Evolutionary conservation across 2,888 invertebrate genomes (phyloP).

Genomic region (Troilus luridus): DNA sequence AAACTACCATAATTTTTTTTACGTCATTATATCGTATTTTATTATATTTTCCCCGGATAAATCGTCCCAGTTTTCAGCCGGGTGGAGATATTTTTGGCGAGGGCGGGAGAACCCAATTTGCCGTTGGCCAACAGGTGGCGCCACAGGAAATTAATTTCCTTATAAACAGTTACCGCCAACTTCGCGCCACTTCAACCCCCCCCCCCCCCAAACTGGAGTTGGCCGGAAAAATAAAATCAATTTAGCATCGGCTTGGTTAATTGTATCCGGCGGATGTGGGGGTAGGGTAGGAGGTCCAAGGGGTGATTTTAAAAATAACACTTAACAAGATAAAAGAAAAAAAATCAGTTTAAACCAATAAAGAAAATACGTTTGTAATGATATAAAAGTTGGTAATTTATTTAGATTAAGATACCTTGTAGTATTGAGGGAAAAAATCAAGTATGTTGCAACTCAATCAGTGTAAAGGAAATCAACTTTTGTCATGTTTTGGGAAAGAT

Average conservation of each 20-base stretch:
- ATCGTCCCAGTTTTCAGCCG: background rate
- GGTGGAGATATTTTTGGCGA: background rate
- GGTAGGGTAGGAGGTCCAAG: background rate
- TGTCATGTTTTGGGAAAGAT: no score
- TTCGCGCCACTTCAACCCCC: background rate
- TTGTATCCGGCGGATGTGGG: background rate
- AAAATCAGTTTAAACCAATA: background rate
- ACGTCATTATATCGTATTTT: background rate
- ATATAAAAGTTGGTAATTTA: no score
- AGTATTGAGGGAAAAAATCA: no score
- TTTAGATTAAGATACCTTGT: no score
- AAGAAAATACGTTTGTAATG: background rate
- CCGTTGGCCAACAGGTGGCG: slow-evolving; percentile 32
- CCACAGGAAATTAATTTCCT: slow-evolving; percentile 44
- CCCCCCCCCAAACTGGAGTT: background rate
- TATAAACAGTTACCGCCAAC: slow-evolving; percentile 30
- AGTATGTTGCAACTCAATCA: no score
- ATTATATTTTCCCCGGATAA: background rate
- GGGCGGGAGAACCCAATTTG: background rate
- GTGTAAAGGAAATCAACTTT: no score
- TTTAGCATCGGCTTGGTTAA: background rate
- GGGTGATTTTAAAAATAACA: background rate
- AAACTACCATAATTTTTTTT: no score
- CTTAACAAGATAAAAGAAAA: background rate
- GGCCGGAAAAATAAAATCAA: slow-evolving; percentile 12